Base-by-base conservation (phyloP, 2,888 invertebrate genomes). In the Euspilapteryx auroguttella region DNA sequence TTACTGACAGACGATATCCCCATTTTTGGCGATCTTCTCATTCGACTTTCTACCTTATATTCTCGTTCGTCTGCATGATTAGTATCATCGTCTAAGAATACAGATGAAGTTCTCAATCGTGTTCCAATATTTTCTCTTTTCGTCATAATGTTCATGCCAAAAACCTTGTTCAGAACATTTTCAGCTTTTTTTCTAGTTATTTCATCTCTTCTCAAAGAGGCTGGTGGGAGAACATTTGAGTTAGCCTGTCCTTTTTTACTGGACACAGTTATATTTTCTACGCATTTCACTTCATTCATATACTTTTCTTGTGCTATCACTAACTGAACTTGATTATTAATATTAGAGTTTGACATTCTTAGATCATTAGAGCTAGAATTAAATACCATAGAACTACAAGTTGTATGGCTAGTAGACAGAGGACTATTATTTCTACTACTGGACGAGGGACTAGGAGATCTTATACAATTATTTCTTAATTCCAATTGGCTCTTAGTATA, bases 261-360 rank as follows among this genome's bases (percentile, higher is more conserved):
- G 2, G 68, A 56, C 35, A 77, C 44, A n/a, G 64, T 65, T 29
- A 77, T 66, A 37, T 50, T 77, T 52, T 77, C 75, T 2, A 69
- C 76, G 40, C 73, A 76, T 44, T 65, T 73, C 0, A 77, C 53
- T 55, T 77, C 77, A 34, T 71, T 76, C 23, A 77, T 50, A 41
- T 68, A 75, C 42, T 71, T 76, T 32, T 77, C 77, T 61, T 77
- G 76, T 32, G 77, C 76, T 52, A 77, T 76, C 14, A 77, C 77
- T 36, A 71, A 77, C 44, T 77, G 77, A 5, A 77, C 71, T 46
- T 64, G 65, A 40, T 75, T 73, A 27, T 66, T 52, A 29, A 68
- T 71, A 34, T 71, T 75, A 14, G 76, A 75, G 45, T 55, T 75
- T 14, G 75, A 75, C 54, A 64, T 76, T 47, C 69, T 61, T 39